A percentile compares a stretch with the other conserved stretches of the same genome.
phyloP scores from a whole-genome alignment of 2,888 invertebrate species.

The Hartigia nigra region DNA sequence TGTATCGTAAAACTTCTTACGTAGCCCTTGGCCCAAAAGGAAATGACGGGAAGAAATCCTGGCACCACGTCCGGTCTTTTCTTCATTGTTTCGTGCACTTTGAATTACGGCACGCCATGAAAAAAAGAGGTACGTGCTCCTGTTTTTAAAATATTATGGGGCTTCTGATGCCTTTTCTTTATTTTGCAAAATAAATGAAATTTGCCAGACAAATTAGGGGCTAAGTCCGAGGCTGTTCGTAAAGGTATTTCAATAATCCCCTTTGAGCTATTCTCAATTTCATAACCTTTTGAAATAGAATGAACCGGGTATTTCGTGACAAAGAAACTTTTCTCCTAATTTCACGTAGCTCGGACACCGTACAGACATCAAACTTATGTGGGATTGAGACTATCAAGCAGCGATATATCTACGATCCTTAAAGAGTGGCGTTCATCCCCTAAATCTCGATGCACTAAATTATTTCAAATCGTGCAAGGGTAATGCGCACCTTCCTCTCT shows the following conservation, averaged over 20 bases:
- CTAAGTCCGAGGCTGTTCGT: background rate
- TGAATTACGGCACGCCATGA: conserved; percentile 2
- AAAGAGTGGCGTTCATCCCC: background rate
- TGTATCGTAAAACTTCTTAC: conserved; percentile 42
- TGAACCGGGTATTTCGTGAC: background rate
- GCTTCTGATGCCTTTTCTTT: background rate
- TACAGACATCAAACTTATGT: background rate
- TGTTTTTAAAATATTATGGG: background rate
- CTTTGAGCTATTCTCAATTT: background rate
- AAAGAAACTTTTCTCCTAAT: background rate
- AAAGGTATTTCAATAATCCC: background rate
- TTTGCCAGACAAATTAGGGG: background rate
- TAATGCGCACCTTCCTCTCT: background rate
- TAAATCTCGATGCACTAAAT: background rate
- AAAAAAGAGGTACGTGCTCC: background rate
- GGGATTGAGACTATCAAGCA: background rate
- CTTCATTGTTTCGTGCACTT: conserved; percentile 25
- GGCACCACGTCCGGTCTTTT: conserved; percentile 35
- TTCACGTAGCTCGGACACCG: background rate
- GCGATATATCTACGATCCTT: background rate
- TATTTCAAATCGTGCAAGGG: background rate
- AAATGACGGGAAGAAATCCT: conserved; percentile 26
- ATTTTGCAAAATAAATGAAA: background rate
- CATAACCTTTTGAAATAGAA: background rate
- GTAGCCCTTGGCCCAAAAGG: conserved; percentile 9